phyloP scores from a whole-genome alignment of 2,797 vertebrate species.

The Leucoraja ocellata region DNA sequence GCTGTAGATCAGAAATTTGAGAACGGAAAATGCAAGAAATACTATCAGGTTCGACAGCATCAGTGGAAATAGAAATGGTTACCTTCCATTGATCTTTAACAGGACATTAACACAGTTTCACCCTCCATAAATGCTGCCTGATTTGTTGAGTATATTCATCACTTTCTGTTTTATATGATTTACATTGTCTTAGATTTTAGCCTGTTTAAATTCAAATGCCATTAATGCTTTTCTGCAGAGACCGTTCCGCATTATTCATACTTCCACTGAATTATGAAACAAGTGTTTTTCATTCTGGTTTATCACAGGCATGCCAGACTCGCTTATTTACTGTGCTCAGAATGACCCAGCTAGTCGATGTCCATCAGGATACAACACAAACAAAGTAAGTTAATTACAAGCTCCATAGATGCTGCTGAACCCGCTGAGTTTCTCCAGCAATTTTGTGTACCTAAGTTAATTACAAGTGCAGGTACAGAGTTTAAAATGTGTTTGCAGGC shows the following conservation, averaged over 20 bases:
- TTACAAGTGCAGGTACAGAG: neutral
- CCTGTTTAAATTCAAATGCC: neutral
- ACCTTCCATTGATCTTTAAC: no score
- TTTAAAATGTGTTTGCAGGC: neutral
- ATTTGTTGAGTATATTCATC: no score
- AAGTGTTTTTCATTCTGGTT: conserved; percentile 41
- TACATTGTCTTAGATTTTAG: neutral
- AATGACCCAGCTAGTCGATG: conserved; percentile 66
- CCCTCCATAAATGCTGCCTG: no score
- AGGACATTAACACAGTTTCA: no score
- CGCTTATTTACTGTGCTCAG: conserved; percentile 77
- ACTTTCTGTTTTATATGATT: no score
- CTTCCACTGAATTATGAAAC: neutral
- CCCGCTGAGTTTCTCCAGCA: no score
- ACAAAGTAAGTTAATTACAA: conserved; percentile 68
- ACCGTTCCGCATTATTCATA: neutral
- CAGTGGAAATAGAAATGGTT: no score
- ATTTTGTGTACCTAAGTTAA: conserved; percentile 48
- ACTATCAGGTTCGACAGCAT: no score
- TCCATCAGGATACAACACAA: conserved; percentile 78
- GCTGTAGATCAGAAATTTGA: no score
- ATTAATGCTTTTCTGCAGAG: conserved; percentile 7
- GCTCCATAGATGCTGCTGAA: neutral
- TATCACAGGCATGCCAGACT: conserved; percentile 73
- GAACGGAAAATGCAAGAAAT: no score